phyloP scores from a whole-genome alignment of 53 echinoderm and acorn worm genomes.

The Echinarachnius parma region DNA sequence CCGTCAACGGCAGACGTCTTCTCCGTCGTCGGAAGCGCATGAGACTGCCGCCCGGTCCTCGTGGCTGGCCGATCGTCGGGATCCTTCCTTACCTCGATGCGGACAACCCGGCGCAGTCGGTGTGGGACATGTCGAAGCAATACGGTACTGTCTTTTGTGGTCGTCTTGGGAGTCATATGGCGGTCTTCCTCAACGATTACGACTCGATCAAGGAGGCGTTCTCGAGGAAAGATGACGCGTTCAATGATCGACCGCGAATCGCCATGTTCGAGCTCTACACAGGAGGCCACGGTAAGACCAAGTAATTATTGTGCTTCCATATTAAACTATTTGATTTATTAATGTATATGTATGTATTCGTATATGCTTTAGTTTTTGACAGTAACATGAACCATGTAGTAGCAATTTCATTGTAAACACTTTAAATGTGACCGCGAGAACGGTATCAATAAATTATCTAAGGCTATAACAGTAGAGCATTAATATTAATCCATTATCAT shows the following conservation, averaged over 20 bases:
- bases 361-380: no score
- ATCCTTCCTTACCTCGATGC: slow-evolving; percentile 58
- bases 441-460: no score
- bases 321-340: no score
- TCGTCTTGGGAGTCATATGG: slow-evolving; percentile 47
- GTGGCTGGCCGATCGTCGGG: slow-evolving; percentile 63
- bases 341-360: no score
- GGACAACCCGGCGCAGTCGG: slow-evolving; percentile 36
- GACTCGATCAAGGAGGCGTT: slow-evolving; percentile 62
- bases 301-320: no score
- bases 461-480: no score
- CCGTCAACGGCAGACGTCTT: neutral
- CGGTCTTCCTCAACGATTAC: slow-evolving; percentile 62
- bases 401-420: no score
- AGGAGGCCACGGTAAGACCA: slow-evolving; percentile 33
- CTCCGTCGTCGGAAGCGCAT: slow-evolving; percentile 2
- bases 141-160: slow-evolving; percentile 54
- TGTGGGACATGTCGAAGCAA: slow-evolving; percentile 38
- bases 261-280: slow-evolving; percentile 51
- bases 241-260: slow-evolving; percentile 55
- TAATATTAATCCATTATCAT: no score
- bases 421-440: no score
- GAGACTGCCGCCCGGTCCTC: slow-evolving; percentile 62
- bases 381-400: no score
- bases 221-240: slow-evolving; percentile 51